Base-by-base conservation (phyloP, 2,888 invertebrate genomes). In the Pinctada fucata region DNA sequence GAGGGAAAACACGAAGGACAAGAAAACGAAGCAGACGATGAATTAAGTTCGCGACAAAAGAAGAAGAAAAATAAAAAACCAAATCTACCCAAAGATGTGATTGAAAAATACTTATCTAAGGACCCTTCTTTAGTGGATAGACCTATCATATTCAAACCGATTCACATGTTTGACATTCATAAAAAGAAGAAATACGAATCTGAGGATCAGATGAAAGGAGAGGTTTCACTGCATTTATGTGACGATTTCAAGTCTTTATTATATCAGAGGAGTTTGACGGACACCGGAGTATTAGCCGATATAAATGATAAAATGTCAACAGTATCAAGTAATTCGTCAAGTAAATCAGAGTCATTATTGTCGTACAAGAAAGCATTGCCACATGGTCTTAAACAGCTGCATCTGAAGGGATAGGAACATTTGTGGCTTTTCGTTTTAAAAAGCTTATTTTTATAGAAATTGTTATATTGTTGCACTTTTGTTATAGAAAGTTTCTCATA, bases 131-230 rank as follows among this genome's bases (percentile, higher is more conserved):
- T 82, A n/a, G 58, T 73, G 52, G 88, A 90, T 49, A 79, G 91
- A 49, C 90, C 90, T 3, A 84, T 91, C 47, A 72, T 91, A 68
- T 91, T 90, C 75, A 91, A 91, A 83, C 86, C 90, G 3, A 86
- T 85, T 75, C 90, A 90, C 77, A 90, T 92, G 51, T 77, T 80
- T 58, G 92, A 92, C 81, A 86, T 91, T 3, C 88, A 87, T 72
- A 87, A 85, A 31, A 90, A 89, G 82, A 88, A 89, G 78, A 89
- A 90, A 74, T 90, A 87, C 78, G 84, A 84, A 3, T 80, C 82
- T 48, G 89, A 89, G 2, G 79, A 83, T 2, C 85, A 82, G 68
- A 89, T 88, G 3, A 84, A 83, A 71, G 82, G 85, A 67, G 91
- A 91, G 75, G 87, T 86, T 0, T 87, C 87, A 0, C 79, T 91